Conservation (phyloP, 2,888 invertebrate species). For the Hemicrepidius hirtus region DNA sequence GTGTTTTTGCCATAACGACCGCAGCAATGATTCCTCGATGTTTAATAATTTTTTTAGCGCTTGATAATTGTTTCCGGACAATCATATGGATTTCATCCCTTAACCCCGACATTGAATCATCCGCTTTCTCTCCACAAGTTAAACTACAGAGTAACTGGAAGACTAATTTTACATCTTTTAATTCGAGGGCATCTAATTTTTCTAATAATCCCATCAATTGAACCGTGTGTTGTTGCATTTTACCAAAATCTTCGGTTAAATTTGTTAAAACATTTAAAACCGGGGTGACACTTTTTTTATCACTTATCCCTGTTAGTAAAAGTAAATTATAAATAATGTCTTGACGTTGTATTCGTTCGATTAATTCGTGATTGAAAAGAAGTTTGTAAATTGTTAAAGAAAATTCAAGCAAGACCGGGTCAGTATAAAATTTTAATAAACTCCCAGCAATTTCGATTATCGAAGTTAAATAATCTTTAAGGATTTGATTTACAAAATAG, state of each 20-base stretch:
- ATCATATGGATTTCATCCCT: constrained; percentile 90
- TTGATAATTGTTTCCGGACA: constrained; percentile 87
- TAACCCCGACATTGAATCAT: constrained; percentile 73
- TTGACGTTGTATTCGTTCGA: constrained; percentile 61
- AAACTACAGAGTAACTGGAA: constrained; percentile 87
- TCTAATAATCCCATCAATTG: constrained; percentile 82
- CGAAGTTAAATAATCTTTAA: constrained; percentile 75
- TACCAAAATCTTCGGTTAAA: constrained; percentile 67
- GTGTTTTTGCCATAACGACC: constrained; percentile 82
- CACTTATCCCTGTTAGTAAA: constrained; percentile 62
- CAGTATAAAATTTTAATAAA: constrained; percentile 73
- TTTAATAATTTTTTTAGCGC: constrained; percentile 77
- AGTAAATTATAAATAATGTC: constrained; percentile 66
- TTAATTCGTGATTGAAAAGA: constrained; percentile 69
- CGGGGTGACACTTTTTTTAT: constrained; percentile 61
- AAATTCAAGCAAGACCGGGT: constrained; percentile 75
- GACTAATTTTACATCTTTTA: constrained; percentile 83
- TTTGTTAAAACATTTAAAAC: constrained; percentile 62
- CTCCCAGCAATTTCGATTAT: constrained; percentile 76
- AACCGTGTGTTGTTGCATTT: constrained; percentile 76
- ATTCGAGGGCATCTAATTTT: constrained; percentile 82
- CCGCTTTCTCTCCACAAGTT: constrained; percentile 76
- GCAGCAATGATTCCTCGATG: constrained; percentile 85
- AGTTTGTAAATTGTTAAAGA: constrained; percentile 76
- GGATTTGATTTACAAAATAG: constrained; percentile 70